Percentiles rank a stretch among this genome's conserved stretches.
Conservation (phyloP, 2,888 invertebrate genomes). For the Amitus sp. region DNA sequence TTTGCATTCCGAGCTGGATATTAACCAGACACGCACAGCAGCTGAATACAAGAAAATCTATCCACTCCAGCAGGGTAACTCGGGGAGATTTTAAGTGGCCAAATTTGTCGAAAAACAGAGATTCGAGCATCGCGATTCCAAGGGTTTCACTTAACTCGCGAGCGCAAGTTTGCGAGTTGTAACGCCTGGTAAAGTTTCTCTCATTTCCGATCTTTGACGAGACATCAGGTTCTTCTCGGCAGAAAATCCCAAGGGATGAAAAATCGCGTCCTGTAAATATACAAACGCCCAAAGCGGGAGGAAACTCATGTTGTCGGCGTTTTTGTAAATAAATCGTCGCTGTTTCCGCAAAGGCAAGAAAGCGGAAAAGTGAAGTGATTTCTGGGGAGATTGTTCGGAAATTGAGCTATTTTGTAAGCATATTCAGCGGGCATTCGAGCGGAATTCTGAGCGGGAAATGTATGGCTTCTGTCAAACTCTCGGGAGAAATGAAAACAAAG, state of each 20-base stretch:
- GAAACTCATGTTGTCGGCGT: no score
- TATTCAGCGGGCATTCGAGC: conserved; percentile 18
- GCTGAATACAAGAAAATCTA: conserved; percentile 9
- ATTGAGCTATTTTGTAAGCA: conserved; percentile 12
- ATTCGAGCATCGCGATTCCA: conserved; percentile 15
- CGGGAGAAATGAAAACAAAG: conserved; percentile 22
- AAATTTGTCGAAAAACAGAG: conserved; percentile 48
- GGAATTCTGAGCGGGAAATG: conserved; percentile 18
- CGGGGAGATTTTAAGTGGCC: conserved; percentile 45
- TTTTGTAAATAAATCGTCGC: not conserved
- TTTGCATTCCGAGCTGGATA: conserved; percentile 19
- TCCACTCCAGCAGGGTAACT: no score
- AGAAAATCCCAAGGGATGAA: not conserved
- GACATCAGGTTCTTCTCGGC: not conserved
- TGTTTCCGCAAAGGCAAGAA: not conserved
- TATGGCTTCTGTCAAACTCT: conserved; percentile 22
- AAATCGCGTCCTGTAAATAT: not conserved
- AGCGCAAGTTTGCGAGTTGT: not conserved
- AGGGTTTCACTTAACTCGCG: conserved; percentile 13
- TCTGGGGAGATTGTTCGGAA: not conserved
- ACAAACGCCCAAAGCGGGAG: no score
- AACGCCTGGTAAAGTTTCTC: not conserved
- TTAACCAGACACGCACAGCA: conserved; percentile 13
- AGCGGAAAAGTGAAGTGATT: not conserved
- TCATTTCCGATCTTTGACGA: not conserved